Evolutionary conservation across 2,888 invertebrate genomes (phyloP), one percentile per base, ranked within the genome.

Genomic region (Elegia similella): DNA sequence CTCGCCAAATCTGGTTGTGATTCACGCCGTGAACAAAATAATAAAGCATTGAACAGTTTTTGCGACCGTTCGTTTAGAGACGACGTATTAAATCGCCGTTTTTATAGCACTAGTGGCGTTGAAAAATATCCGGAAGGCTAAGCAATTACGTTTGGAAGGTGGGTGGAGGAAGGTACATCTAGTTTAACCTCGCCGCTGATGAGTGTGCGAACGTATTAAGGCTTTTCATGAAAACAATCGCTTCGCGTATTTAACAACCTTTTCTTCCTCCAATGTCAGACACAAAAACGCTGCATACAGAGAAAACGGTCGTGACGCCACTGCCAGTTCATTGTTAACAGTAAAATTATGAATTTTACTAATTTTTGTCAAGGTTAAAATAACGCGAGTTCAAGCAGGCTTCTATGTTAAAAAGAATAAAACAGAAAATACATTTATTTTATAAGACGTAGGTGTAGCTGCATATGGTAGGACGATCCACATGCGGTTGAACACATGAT

Each of bases 1-100:
- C 88, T 86, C 75, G 76, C 84, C 86, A 84, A 90, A 88, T 90
- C 88, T 87, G 84, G 84, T 86, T 85, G 86, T 90, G 91, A 91
- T 89, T 91, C 91, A 91, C 86, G 73, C 71, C 77, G 80, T 83
- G 86, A 86, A 82, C 86, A 85, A 82, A 88, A 88, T 89, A 86
- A 86, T 88, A 87, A 84, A 86, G 82, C 78, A 76, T 82, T 76
- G 78, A 85, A 84, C 81, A 86, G 87, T 91, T 91, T 91, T 90
- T 91, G 88, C 69, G 75, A 77, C 82, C 79, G 84, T 84, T 88
- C 84, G 72, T 82, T 80, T 76, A 77, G 68, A 80, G 76, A 73
- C 77, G 71, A 75, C 76, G 79, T 78, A 77, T 80, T 79, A 76
- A 75, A 76, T 74, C 69, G 69, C 64, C 64, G 68, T 78, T 86